These are phyloP conservation scores for Axea sp. DNA, from an alignment of 2,888 invertebrate genomes.

Conservation along the genomic window DNA sequence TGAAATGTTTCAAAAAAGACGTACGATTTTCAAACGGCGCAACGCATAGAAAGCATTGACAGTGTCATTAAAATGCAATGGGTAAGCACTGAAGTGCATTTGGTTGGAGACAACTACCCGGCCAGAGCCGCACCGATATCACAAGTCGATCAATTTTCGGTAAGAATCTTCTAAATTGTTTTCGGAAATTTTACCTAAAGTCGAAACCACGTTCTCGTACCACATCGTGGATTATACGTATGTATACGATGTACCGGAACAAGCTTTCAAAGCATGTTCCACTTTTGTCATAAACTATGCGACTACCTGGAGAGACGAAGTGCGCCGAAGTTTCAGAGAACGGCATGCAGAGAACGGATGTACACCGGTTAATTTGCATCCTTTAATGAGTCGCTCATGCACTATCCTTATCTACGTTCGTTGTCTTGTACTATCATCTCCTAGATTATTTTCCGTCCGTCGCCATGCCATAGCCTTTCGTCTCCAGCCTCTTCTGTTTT, in stretches of 20 bases:
- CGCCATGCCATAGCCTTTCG: too few relatives aligned
- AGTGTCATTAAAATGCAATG: too few relatives aligned
- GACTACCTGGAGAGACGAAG: slow-evolving; percentile 59
- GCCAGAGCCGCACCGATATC: too few relatives aligned
- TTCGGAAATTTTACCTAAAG: slow-evolving; percentile 9
- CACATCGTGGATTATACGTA: slow-evolving; percentile 16
- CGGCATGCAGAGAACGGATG: too few relatives aligned
- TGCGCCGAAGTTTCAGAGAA: slow-evolving; percentile 67
- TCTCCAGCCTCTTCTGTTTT: slow-evolving; percentile 45
- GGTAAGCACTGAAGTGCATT: too few relatives aligned
- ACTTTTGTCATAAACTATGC: slow-evolving; percentile 65
- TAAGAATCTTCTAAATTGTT: slow-evolving; percentile 16
- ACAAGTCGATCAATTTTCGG: too few relatives aligned
- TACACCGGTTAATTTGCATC: slow-evolving; percentile 76
- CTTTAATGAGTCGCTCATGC: slow-evolving; percentile 78
- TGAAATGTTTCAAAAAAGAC: too few relatives aligned
- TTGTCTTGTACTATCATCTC: slow-evolving; percentile 48
- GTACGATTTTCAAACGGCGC: too few relatives aligned
- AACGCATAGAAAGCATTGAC: too few relatives aligned
- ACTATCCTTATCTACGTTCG: slow-evolving; percentile 74
- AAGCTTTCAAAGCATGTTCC: slow-evolving; percentile 66
- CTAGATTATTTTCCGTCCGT: not conserved
- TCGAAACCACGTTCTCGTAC: slow-evolving; percentile 12
- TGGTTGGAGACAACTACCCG: too few relatives aligned
- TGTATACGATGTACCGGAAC: slow-evolving; percentile 62